Base-by-base conservation (phyloP, 2,888 invertebrate genomes). In the Willowsia nigromaculata region DNA sequence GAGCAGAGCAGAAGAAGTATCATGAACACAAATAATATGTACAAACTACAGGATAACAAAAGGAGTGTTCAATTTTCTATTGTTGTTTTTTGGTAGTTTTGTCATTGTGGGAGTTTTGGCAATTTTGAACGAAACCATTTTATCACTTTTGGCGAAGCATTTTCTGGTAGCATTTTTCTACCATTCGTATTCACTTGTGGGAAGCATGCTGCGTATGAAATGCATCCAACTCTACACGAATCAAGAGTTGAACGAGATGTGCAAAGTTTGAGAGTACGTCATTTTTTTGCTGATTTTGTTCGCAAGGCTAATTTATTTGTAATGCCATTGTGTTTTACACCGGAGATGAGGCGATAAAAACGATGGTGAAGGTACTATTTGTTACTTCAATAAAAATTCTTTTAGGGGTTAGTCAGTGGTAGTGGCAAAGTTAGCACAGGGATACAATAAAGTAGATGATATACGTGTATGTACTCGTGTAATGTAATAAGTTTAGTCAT, bases 381-480 rank as follows among this genome's bases (percentile, higher is more conserved):
- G 76, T 76, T 76, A 76, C 59, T 80, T 56, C 80, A 85, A 85
- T 85, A 85, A 78, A 78, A 85, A 85, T 85, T 85, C 85, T 65
- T 85, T 74, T 30, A 50, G 47, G 78, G 78, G 47, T 85, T 85
- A 78, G 78, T 85, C 78, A 85, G 62, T 59, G 4, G 15, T 27
- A 47, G 76, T 40, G 13, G n/a, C 7, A 13, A 3, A 30, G 27
- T 65, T 65, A 30, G 5, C 30, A 30, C 7, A 22, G 15, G 37
- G 25, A n/a, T 40, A 18, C 47, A 71, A 9, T 6, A 43, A 43
- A 9, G 13, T 43, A 40, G 18, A 25, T 18, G 7, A 22, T 71
- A n/a, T 22, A 43, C 71, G 33, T 22, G 43, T 15, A 30, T 18
- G 5, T 2, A 22, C 15, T 40, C n/a, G n/a, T n/a, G n/a, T n/a